These are phyloP conservation scores for Aramus guarauna DNA, from an alignment of 2,113 vertebrate species.

Conservation along the genomic window DNA sequence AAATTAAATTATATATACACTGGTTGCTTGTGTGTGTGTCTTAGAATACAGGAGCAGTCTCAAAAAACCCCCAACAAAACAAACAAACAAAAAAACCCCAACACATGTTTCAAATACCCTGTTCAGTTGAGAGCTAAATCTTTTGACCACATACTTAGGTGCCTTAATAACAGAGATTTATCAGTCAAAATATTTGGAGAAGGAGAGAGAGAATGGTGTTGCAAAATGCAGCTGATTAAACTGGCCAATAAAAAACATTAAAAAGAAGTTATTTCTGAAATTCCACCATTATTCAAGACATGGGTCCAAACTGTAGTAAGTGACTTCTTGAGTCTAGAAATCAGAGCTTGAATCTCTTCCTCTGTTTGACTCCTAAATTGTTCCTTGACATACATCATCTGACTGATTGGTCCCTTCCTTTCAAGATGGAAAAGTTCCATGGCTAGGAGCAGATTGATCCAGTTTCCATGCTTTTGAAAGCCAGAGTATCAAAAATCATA, in stretches of 20 bases:
- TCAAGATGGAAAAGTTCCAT: background rate
- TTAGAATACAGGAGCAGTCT: background rate
- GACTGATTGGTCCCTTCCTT: background rate
- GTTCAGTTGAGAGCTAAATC: background rate
- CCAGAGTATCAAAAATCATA: background rate
- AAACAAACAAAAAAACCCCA: no score
- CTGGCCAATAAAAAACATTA: background rate
- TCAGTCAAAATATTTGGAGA: background rate
- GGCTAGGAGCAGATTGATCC: background rate
- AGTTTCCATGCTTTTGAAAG: background rate
- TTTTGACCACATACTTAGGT: background rate
- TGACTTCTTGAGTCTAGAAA: background rate
- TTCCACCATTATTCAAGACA: background rate
- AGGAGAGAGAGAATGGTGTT: background rate
- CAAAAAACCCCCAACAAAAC: no score
- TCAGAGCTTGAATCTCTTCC: background rate
- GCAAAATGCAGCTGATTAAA: background rate
- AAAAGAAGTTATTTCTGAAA: background rate
- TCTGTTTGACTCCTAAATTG: background rate
- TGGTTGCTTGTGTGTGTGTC: background rate
- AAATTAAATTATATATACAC: background rate
- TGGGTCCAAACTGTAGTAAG: background rate
- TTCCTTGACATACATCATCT: background rate
- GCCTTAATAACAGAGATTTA: background rate
- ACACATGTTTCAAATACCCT: background rate